Conservation (phyloP, 2,888 invertebrate genomes). For the Osmoderma eremita region DNA sequence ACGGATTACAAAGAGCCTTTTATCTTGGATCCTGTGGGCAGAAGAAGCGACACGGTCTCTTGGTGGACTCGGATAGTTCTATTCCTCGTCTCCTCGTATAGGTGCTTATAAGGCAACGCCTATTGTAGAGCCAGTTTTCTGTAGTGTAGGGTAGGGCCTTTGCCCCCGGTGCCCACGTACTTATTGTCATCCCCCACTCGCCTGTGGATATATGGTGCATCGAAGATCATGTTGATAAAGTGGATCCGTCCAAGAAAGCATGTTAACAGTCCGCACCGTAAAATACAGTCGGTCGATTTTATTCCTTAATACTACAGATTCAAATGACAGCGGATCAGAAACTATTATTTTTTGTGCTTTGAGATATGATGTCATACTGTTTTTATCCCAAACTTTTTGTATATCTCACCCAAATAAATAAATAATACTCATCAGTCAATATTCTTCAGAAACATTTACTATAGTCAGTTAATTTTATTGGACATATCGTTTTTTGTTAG, state of each 20-base stretch:
- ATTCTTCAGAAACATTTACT: too few relatives aligned
- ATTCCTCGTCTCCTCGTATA: conserved; percentile 29
- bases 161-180: conserved; percentile 44
- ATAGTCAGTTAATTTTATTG: too few relatives aligned
- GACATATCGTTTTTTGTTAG: too few relatives aligned
- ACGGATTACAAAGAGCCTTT: conserved; percentile 45
- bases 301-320: conserved; percentile 22
- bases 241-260: conserved; percentile 39
- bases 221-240: conserved; percentile 43
- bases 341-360: conserved; percentile 23
- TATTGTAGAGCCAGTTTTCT: conserved; percentile 47
- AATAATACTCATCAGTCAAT: not conserved
- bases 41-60: conserved; percentile 38
- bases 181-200: conserved; percentile 43
- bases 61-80: conserved; percentile 35
- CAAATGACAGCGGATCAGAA: conserved; percentile 13
- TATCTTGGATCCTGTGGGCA: conserved; percentile 46
- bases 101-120: conserved; percentile 48
- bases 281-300: conserved; percentile 41
- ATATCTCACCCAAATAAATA: conserved; percentile 22
- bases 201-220: conserved; percentile 26
- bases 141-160: conserved; percentile 45
- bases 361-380: too few relatives aligned
- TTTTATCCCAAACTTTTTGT: conserved; percentile 5
- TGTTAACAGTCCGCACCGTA: conserved; percentile 37